Evolutionary conservation across 2,888 invertebrate species (phyloP), one percentile per base, ranked within the genome.

Genomic region (Zygothrica quintamaculata): DNA sequence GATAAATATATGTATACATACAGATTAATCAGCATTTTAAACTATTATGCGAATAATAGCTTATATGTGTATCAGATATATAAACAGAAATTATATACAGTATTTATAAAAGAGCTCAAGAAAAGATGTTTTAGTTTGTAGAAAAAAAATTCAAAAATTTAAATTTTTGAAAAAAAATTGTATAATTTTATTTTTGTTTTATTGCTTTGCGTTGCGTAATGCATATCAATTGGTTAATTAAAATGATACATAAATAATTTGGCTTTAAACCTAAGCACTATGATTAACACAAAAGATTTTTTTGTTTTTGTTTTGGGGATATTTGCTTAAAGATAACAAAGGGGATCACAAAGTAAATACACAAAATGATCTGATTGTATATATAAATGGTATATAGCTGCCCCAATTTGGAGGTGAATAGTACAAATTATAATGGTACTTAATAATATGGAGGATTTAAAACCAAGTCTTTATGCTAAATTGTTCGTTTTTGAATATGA

Each of bases 191-290:
- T 15, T 55, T 11, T 15, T 29, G 59, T 71, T 76, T 80, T 77
- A 77, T 77, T 77, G 77, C 77, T 76, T 65, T 64, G 58, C 70
- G 58, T 52, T 65, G 47, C 77, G 50, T 55, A 50, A 59, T 42
- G 56, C 58, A 76, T 79, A 66, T 77, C 77, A 70, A 81, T 74
- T 81, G 71, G 82, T 70, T 61, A 29, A 48, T 65, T 51, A 60
- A 51, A 72, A 68, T 74, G 33, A 44, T 51, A 18, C 84, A 79
- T 84, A 79, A 79, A 79, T 79, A 79, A 72, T 79, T 84, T 84
- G 74, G 84, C 79, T 84, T 84, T 78, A 78, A 77, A 78, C 59
- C 79, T 77, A 77, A 65, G 75, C 74, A 61, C 70, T 77, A 72
- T 55, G 44, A 64, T 76, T 76, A 82, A 79, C 73, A 79, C 59